Conservation (phyloP, 2,797 vertebrate species). For the Danionella dracula region DNA sequence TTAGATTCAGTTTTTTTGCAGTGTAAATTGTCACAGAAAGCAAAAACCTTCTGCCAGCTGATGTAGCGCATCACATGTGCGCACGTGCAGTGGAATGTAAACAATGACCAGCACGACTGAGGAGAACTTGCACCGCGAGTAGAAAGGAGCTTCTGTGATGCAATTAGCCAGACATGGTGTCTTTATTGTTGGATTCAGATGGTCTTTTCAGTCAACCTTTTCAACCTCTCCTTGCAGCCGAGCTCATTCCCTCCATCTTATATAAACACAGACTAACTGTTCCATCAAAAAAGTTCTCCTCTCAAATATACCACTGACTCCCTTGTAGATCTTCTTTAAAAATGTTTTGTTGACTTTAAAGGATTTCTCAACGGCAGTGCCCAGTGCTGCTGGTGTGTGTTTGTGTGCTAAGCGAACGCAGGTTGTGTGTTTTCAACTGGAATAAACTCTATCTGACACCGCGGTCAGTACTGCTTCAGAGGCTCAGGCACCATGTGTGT, state of each 20-base stretch:
- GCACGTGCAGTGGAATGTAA: no score
- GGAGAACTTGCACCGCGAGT: no score
- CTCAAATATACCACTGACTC: background rate
- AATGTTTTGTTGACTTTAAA: background rate
- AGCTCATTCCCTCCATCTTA: background rate
- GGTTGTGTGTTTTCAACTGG: slow-evolving; percentile 16
- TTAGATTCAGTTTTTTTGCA: no score
- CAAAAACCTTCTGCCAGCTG: no score
- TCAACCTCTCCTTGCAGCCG: background rate
- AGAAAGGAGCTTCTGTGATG: no score
- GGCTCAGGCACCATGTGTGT: background rate
- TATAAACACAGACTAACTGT: no score
- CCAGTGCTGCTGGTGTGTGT: background rate
- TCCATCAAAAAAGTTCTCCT: slow-evolving; percentile 15
- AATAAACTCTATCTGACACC: slow-evolving; percentile 34
- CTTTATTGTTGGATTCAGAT: background rate
- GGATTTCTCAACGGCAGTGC: background rate
- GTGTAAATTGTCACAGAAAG: no score
- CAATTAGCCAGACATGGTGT: background rate
- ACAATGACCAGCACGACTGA: no score
- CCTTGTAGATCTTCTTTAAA: background rate
- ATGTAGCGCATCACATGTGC: no score
- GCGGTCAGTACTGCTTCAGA: slow-evolving; percentile 8
- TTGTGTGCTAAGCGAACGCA: background rate
- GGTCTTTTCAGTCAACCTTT: background rate